phyloP scores from a whole-genome alignment of 1,140 invertebrate species.

The Galleria mellonella region DNA sequence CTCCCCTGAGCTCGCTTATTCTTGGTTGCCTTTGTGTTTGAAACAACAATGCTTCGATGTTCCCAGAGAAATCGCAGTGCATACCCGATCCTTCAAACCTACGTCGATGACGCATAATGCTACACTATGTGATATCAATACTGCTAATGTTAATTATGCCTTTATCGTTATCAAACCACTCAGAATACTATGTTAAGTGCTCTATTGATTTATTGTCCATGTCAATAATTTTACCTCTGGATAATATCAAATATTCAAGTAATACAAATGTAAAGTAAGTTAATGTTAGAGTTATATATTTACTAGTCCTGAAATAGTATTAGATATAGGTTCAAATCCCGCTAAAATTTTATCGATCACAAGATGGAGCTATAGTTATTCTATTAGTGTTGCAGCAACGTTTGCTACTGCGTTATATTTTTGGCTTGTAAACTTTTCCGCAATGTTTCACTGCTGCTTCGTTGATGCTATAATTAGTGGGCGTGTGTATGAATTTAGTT shows the following conservation, averaged over 20 bases:
- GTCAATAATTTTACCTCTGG: constrained; percentile 3
- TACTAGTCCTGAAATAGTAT: too few relatives aligned
- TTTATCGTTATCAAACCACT: constrained; percentile 28
- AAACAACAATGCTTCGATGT: constrained; percentile 46
- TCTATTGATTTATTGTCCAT: constrained; percentile 20
- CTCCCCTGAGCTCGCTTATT: constrained; percentile 20
- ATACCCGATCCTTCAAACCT: constrained; percentile 13
- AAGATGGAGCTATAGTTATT: background rate
- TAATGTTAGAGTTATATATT: too few relatives aligned
- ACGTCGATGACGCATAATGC: constrained; percentile 37
- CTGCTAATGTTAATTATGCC: constrained; percentile 18
- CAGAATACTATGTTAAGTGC: constrained; percentile 9
- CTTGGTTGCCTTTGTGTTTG: constrained; percentile 23
- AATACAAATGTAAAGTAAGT: too few relatives aligned
- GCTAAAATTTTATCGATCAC: too few relatives aligned
- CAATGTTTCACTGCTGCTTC: constrained; percentile 3
- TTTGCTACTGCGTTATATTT: constrained; percentile 12
- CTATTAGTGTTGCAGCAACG: constrained; percentile 5
- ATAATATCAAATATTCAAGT: too few relatives aligned
- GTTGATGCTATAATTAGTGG: constrained; percentile 39
- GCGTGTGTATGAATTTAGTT: constrained; percentile 41
- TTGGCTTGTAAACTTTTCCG: constrained; percentile 24
- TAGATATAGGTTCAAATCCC: too few relatives aligned
- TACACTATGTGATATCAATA: constrained; percentile 20
- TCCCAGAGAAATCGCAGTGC: constrained; percentile 17